Evolutionary conservation across 2,797 vertebrate genomes (phyloP).

Genomic region (Crypturellus tataupa): DNA sequence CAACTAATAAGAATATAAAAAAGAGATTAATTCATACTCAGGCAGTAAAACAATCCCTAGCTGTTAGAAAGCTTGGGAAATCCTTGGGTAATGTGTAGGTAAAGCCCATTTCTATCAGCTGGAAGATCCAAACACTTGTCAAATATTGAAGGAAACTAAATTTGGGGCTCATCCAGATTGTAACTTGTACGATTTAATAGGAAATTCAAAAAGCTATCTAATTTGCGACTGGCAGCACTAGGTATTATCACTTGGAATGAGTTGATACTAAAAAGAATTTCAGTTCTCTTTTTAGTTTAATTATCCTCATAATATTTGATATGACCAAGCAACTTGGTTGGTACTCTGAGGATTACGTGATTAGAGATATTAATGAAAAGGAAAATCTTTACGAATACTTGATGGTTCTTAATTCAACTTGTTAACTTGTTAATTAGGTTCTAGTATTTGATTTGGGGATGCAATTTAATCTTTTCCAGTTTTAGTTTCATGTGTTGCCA

Average conservation of each 20-base stretch:
- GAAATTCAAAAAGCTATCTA: neutral
- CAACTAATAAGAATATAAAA: neutral
- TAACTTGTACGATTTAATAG: neutral
- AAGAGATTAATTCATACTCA: neutral
- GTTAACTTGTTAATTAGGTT: conserved; percentile 57
- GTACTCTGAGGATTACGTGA: conserved; percentile 23
- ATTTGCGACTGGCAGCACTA: neutral
- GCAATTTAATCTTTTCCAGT: neutral
- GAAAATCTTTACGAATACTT: conserved; percentile 44
- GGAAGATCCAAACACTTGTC: neutral
- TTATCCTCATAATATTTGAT: conserved; percentile 52
- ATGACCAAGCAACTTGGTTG: conserved; percentile 18
- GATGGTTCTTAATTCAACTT: conserved; percentile 51
- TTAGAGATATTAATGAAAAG: conserved; percentile 58
- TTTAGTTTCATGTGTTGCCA: neutral
- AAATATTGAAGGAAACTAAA: neutral
- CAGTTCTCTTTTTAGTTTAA: conserved; percentile 15
- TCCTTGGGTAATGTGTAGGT: neutral
- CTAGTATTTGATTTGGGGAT: conserved; percentile 14
- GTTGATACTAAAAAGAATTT: conserved; percentile 20
- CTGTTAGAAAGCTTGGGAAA: neutral
- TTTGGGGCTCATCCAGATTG: neutral
- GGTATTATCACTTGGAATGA: neutral
- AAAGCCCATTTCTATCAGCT: neutral
- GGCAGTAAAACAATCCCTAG: neutral